Evolutionary conservation across 1,140 invertebrate species (phyloP).

Genomic region (Stegodyphus dumicola): DNA sequence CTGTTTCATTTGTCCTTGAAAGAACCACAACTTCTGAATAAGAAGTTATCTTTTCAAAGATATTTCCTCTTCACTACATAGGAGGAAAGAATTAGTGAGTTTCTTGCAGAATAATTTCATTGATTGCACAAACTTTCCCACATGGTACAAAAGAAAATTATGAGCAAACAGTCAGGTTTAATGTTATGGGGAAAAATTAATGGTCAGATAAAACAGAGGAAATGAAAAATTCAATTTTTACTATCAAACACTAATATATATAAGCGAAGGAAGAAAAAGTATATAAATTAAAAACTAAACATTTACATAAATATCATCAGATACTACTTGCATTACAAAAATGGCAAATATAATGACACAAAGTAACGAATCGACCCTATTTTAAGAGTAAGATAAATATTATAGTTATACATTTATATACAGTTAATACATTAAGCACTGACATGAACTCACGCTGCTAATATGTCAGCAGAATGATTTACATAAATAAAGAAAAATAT

Average conservation of each 20-base stretch:
- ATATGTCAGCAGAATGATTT: too few species aligned
- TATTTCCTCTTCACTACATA: conserved; percentile 51
- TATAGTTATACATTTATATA: too few species aligned
- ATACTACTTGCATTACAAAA: too few species aligned
- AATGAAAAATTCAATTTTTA: neutral
- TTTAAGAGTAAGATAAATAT: too few species aligned
- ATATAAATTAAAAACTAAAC: too few species aligned
- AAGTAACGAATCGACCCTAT: too few species aligned
- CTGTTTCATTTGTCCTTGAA: conserved; percentile 54
- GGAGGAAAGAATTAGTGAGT: conserved; percentile 3
- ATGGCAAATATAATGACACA: too few species aligned
- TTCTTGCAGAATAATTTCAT: neutral
- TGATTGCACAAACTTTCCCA: neutral
- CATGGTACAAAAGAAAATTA: neutral
- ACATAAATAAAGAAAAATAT: too few species aligned
- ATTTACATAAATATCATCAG: too few species aligned
- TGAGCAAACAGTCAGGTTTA: neutral
- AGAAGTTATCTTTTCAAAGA: conserved; percentile 30
- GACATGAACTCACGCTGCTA: too few species aligned
- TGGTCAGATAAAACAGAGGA: neutral
- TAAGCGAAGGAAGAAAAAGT: too few species aligned
- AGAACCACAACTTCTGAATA: conserved; percentile 22
- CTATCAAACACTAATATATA: neutral
- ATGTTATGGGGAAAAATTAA: neutral
- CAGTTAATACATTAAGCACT: too few species aligned